Percentiles rank a stretch among this genome's conserved stretches.
These are phyloP conservation scores for Drosophila leonis DNA, from an alignment of 2,888 invertebrate genomes.

Conservation along the genomic window DNA sequence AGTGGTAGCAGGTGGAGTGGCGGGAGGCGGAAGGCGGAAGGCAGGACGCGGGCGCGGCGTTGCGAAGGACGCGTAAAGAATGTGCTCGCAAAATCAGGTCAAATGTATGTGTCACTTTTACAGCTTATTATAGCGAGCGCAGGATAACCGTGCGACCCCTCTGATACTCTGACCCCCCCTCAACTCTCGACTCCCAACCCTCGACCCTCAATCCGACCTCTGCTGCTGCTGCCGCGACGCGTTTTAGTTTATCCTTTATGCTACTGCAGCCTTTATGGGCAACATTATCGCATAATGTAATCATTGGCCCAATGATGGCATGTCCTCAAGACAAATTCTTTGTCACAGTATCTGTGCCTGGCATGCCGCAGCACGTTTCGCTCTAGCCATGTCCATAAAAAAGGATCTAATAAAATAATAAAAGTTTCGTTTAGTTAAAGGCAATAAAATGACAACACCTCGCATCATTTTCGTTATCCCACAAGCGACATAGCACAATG, in stretches of 20 bases:
- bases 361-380: constrained; percentile 13
- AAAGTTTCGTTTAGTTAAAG: constrained; percentile 76
- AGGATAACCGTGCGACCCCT: constrained; percentile 27
- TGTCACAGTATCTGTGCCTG: constrained; percentile 48
- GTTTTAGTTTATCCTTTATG: constrained; percentile 40
- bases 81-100: constrained; percentile 74
- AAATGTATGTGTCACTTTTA: constrained; percentile 80
- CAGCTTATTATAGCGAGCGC: constrained; percentile 76
- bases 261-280: constrained; percentile 72
- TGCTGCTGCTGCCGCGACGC: not conserved
- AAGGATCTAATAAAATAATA: constrained; percentile 75
- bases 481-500: constrained; percentile 34
- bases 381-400: constrained; percentile 19
- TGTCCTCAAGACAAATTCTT: constrained; percentile 81
- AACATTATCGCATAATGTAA: constrained; percentile 82
- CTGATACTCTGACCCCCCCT: not conserved
- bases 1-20: not conserved
- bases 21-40: not conserved
- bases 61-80: constrained; percentile 56
- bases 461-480: constrained; percentile 36
- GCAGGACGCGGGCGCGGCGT: too few relatives aligned
- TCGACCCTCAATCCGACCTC: constrained; percentile 2
- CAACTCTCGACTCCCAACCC: not conserved
- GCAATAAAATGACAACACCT: constrained; percentile 77
- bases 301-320: constrained; percentile 80